phyloP scores from a whole-genome alignment of 2,113 vertebrate species.

The Haemorhous mexicanus region DNA sequence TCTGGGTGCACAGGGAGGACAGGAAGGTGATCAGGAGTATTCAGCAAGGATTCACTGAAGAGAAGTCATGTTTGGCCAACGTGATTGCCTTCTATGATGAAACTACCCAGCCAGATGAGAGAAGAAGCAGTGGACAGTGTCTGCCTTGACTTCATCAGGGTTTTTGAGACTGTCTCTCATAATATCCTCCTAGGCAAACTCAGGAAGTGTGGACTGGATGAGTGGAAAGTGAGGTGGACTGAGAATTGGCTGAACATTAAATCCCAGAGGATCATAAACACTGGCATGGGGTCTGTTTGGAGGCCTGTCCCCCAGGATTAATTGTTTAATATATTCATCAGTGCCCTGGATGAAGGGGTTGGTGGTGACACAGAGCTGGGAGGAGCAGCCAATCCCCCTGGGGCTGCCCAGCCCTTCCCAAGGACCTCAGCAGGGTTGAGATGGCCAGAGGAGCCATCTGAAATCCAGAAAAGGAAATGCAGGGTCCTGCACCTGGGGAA shows the following conservation, averaged over 20 bases:
- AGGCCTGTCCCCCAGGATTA: not conserved
- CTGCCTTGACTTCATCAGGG: not conserved
- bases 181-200: not conserved
- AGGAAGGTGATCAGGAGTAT: not conserved
- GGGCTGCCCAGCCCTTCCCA: not conserved
- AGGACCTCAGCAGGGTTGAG: not conserved
- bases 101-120: too few species aligned
- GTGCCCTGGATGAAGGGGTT: not conserved
- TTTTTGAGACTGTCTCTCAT: not conserved
- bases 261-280: not conserved
- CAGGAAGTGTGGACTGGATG: not conserved
- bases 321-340: not conserved
- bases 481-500: not conserved
- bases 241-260: not conserved
- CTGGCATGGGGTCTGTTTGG: not conserved
- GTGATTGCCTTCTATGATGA: not conserved
- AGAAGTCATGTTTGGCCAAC: too few species aligned
- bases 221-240: not conserved
- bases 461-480: not conserved
- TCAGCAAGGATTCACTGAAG: not conserved
- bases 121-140: not conserved
- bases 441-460: not conserved
- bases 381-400: not conserved
- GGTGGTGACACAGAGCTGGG: not conserved
- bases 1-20: not conserved